A percentile compares a stretch with the other conserved stretches of the same genome.
Evolutionary conservation across 2,797 vertebrate species (phyloP).

Genomic region (Morus bassanus): DNA sequence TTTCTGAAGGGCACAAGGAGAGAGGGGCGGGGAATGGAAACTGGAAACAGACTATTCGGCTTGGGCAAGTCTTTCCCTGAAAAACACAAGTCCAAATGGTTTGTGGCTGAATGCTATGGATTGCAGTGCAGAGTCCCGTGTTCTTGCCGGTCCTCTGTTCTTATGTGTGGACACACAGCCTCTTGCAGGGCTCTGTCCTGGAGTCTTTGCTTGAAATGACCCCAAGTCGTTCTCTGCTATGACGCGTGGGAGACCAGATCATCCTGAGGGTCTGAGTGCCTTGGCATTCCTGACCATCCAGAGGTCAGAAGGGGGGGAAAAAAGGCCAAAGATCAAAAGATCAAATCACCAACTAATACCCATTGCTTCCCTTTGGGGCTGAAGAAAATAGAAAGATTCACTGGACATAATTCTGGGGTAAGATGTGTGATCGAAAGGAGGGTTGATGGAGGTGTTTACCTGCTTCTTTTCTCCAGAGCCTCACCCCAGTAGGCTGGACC

Average conservation of each 20-base stretch:
- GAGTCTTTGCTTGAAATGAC: neutral
- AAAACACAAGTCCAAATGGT: neutral
- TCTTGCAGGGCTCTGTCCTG: neutral
- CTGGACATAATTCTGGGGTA: neutral
- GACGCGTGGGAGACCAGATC: neutral
- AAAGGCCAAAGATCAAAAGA: neutral
- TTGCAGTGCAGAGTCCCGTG: neutral
- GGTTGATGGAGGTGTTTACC: conserved; percentile 23
- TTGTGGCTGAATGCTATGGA: neutral
- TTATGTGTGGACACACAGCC: neutral
- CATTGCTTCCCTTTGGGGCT: neutral
- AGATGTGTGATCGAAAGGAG: neutral
- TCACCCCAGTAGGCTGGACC: conserved; percentile 7
- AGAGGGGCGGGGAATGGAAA: neutral
- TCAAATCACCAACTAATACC: neutral
- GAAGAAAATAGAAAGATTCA: neutral
- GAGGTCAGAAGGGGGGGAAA: neutral
- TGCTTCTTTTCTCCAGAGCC: conserved; percentile 31
- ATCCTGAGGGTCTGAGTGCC: neutral
- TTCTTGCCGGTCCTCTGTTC: neutral
- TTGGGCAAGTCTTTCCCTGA: neutral
- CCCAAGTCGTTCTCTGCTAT: neutral
- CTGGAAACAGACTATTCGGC: neutral
- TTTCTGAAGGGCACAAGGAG: neutral
- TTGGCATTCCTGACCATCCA: neutral